Conservation (phyloP, 1,140 invertebrate species). For the Idris sp. region DNA sequence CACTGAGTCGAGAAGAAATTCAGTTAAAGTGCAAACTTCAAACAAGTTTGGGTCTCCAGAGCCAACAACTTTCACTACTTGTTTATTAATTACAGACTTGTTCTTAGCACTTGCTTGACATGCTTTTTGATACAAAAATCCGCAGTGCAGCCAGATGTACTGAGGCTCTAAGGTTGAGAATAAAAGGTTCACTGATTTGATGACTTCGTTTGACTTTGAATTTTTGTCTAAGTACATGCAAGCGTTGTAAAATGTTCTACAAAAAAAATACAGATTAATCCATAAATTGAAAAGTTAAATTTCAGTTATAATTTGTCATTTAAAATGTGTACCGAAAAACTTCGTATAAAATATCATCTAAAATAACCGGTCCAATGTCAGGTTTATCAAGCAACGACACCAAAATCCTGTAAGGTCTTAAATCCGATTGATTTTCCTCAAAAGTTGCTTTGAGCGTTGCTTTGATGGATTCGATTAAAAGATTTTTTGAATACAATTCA, state of each 20-base stretch:
- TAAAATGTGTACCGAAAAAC: constrained; percentile 85
- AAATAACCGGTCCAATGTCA: constrained; percentile 90
- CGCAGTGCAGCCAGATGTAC: constrained; percentile 92
- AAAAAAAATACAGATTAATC: constrained; percentile 34
- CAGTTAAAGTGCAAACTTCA: constrained; percentile 85
- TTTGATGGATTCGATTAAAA: constrained; percentile 83
- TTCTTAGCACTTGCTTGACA: constrained; percentile 74
- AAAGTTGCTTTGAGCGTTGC: constrained; percentile 81
- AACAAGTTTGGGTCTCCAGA: constrained; percentile 81
- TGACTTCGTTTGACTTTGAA: constrained; percentile 80
- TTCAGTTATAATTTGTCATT: too few species aligned
- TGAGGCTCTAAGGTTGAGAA: constrained; percentile 91
- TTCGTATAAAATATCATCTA: constrained; percentile 91
- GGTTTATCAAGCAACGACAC: constrained; percentile 93
- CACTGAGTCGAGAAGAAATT: constrained; percentile 88
- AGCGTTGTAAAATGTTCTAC: constrained; percentile 79
- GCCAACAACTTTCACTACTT: constrained; percentile 79
- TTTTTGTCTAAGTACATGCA: constrained; percentile 69
- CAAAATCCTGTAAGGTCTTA: constrained; percentile 90
- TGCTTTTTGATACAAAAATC: constrained; percentile 83
- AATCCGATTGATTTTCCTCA: constrained; percentile 81
- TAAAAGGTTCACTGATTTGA: constrained; percentile 91
- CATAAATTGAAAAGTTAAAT: too few species aligned
- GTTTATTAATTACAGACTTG: constrained; percentile 25
- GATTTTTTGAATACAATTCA: constrained; percentile 84